A percentile compares a stretch with the other conserved stretches of the same genome.
phyloP scores from a whole-genome alignment of 2,888 invertebrate species.

The Cataglyphis rosenhaueri region DNA sequence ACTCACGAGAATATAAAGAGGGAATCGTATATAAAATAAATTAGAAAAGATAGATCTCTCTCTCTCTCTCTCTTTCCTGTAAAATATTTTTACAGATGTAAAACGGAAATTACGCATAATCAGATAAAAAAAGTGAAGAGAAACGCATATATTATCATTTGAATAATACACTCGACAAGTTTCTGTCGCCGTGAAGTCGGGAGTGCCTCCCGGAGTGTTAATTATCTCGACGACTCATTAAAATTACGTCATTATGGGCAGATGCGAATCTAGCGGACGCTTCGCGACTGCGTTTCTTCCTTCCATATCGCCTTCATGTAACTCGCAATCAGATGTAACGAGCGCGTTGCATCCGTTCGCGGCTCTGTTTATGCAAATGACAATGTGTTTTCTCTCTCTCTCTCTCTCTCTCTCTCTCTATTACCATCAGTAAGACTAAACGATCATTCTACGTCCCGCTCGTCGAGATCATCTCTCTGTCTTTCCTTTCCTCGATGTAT shows the following conservation, averaged over 20 bases:
- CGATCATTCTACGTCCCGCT: not conserved
- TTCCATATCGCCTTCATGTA: not conserved
- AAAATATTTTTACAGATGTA: not conserved
- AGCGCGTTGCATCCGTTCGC: not conserved
- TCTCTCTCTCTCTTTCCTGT: not conserved
- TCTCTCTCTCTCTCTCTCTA: not conserved
- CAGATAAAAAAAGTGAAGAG: not conserved
- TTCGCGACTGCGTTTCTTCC: not conserved
- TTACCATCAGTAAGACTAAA: not conserved
- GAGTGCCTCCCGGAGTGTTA: not conserved
- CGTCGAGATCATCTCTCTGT: slow-evolving; percentile 3
- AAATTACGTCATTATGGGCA: slow-evolving; percentile 41
- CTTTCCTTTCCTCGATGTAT: slow-evolving; percentile 35
- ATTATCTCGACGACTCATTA: slow-evolving; percentile 19
- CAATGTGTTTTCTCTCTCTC: slow-evolving; percentile 11
- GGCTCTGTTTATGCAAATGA: slow-evolving; percentile 43
- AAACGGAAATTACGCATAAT: not conserved
- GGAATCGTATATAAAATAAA: not conserved
- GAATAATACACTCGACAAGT: not conserved
- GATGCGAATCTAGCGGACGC: not conserved
- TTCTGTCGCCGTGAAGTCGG: not conserved
- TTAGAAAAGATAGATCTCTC: not conserved
- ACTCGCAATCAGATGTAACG: slow-evolving; percentile 12
- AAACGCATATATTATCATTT: not conserved
- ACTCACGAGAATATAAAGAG: not conserved